These are phyloP conservation scores for Epistrophe grossulariae DNA, from an alignment of 2,888 invertebrate species.

Conservation along the genomic window DNA sequence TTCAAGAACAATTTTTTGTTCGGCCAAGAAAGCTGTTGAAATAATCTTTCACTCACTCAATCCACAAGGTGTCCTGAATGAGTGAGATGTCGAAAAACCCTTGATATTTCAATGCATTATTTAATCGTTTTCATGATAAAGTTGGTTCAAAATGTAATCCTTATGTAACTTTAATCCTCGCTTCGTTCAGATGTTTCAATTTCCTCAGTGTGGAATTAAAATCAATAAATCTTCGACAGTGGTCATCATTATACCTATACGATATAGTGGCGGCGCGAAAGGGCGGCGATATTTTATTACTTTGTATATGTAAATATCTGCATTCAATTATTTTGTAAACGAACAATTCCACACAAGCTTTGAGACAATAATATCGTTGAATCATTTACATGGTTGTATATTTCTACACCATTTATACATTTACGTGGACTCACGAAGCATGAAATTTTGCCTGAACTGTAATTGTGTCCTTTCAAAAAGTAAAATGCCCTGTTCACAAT, in stretches of 20 bases:
- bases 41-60: background rate
- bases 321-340: constrained; percentile 20
- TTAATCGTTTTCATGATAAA: background rate
- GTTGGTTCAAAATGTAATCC: background rate
- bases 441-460: constrained; percentile 2
- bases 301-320: constrained; percentile 1
- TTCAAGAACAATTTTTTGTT: background rate
- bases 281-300: background rate
- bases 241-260: background rate
- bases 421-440: background rate
- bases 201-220: background rate
- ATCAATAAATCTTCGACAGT: constrained; percentile 5
- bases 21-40: background rate
- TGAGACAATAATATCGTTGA: constrained; percentile 2
- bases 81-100: background rate
- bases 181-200: background rate
- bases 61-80: background rate
- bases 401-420: constrained; percentile 2
- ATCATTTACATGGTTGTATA: background rate
- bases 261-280: background rate
- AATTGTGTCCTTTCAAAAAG: constrained; percentile 2
- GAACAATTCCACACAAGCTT: background rate
- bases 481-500: background rate
- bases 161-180: background rate
- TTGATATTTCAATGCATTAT: background rate